Conservation (phyloP, 2,797 vertebrate species). For the Erpetoichthys calabaricus region DNA sequence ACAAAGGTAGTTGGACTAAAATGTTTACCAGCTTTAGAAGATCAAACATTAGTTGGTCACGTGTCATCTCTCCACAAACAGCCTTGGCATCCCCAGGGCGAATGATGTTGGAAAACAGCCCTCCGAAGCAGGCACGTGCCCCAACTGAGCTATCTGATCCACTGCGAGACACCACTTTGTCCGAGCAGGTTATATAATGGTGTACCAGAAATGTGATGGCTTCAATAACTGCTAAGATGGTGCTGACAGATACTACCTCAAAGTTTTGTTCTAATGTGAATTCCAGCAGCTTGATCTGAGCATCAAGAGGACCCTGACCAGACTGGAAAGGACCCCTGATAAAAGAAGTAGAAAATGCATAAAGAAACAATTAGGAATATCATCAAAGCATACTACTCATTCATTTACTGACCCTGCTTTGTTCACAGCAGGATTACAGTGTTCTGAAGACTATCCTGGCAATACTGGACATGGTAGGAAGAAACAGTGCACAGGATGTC, state of each 20-base stretch:
- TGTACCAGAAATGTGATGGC: slow-evolving; percentile 94
- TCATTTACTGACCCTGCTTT: background rate
- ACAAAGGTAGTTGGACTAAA: slow-evolving; percentile 85
- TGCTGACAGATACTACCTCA: slow-evolving; percentile 86
- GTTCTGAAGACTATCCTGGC: too few relatives aligned
- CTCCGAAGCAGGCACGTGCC: slow-evolving; percentile 91
- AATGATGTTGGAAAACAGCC: slow-evolving; percentile 94
- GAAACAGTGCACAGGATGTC: too few relatives aligned
- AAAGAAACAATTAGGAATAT: background rate
- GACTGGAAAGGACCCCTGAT: slow-evolving; percentile 87
- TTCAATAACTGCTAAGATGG: slow-evolving; percentile 90
- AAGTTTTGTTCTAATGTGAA: slow-evolving; percentile 96
- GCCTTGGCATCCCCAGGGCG: slow-evolving; percentile 91
- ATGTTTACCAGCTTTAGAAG: slow-evolving; percentile 88
- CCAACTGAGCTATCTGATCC: slow-evolving; percentile 92
- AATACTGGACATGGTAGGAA: too few relatives aligned
- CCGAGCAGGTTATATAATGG: slow-evolving; percentile 94
- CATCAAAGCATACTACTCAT: background rate
- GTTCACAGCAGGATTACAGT: background rate
- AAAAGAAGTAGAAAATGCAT: background rate
- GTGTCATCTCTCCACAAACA: slow-evolving; percentile 87
- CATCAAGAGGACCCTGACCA: slow-evolving; percentile 87
- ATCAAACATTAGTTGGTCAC: slow-evolving; percentile 97
- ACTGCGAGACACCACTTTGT: slow-evolving; percentile 90
- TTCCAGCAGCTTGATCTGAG: slow-evolving; percentile 92